Percentiles rank a stretch among this genome's conserved stretches.
Conservation (phyloP, 2,113 vertebrate species). For the Mustelus asterias region DNA sequence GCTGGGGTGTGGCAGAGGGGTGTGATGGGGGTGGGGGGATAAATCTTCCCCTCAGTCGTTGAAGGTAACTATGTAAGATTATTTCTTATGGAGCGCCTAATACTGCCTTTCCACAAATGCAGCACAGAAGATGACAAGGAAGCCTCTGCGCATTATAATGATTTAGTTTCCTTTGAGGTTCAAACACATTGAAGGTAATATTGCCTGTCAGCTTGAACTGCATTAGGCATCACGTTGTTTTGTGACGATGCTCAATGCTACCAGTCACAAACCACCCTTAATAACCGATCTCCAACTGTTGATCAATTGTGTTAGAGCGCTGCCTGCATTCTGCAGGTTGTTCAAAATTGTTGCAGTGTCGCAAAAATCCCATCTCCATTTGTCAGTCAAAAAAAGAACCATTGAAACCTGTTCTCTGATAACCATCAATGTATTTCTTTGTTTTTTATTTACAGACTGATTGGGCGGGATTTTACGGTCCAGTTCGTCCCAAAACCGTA, state of each 20-base stretch:
- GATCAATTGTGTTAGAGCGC: not conserved
- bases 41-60: not conserved
- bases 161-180: not conserved
- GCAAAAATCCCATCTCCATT: not conserved
- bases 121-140: not conserved
- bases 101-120: not conserved
- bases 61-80: not conserved
- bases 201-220: not conserved
- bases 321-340: not conserved
- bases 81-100: not conserved
- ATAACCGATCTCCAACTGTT: not conserved
- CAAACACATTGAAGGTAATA: not conserved
- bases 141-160: not conserved
- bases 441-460: not conserved
- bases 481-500: too few relatives aligned
- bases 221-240: not conserved
- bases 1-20: too few relatives aligned
- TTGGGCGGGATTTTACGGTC: not conserved
- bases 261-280: not conserved
- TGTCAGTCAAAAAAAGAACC: not conserved
- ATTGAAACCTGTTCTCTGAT: not conserved
- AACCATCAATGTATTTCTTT: not conserved
- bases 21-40: too few relatives aligned
- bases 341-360: not conserved
- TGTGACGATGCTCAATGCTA: not conserved